phyloP scores from a whole-genome alignment of 2,888 invertebrate species.

The Nebria brevicollis region DNA sequence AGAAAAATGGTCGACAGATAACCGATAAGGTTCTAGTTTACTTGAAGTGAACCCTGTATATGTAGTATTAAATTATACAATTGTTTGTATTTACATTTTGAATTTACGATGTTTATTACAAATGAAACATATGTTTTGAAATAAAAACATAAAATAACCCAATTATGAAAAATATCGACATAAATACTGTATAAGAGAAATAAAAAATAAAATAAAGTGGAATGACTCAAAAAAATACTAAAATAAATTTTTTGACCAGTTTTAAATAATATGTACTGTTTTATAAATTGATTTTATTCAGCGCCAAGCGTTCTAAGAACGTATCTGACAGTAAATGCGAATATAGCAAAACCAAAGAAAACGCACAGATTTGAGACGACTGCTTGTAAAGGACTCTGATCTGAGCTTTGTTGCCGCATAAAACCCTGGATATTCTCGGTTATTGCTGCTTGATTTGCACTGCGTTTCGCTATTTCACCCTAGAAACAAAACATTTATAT shows the following conservation, averaged over 20 bases:
- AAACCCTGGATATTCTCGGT: slow-evolving; percentile 50
- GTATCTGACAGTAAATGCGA: slow-evolving; percentile 93
- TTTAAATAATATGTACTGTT: slow-evolving; percentile 46
- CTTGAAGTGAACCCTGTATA: slow-evolving; percentile 4
- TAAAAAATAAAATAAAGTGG: slow-evolving; percentile 17
- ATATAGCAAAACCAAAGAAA: slow-evolving; percentile 88
- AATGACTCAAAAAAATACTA: slow-evolving; percentile 40
- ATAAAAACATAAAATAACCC: slow-evolving; percentile 24
- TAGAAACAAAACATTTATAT: slow-evolving; percentile 49
- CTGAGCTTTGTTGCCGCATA: slow-evolving; percentile 61
- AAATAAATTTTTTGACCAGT: slow-evolving; percentile 51
- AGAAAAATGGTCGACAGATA: neutral
- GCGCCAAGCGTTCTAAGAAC: slow-evolving; percentile 82
- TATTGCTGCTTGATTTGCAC: slow-evolving; percentile 55
- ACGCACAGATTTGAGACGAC: slow-evolving; percentile 89
- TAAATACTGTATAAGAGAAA: neutral
- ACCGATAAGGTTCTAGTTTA: neutral
- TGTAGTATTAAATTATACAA: slow-evolving; percentile 22
- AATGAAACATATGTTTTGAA: slow-evolving; percentile 11
- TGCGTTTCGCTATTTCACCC: slow-evolving; percentile 58
- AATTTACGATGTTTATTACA: neutral
- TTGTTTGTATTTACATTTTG: neutral
- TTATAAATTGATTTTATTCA: slow-evolving; percentile 59
- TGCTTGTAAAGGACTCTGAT: slow-evolving; percentile 78
- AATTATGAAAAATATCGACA: slow-evolving; percentile 14